Conservation (phyloP, 2,888 invertebrate genomes). For the Tribolium freemani region DNA sequence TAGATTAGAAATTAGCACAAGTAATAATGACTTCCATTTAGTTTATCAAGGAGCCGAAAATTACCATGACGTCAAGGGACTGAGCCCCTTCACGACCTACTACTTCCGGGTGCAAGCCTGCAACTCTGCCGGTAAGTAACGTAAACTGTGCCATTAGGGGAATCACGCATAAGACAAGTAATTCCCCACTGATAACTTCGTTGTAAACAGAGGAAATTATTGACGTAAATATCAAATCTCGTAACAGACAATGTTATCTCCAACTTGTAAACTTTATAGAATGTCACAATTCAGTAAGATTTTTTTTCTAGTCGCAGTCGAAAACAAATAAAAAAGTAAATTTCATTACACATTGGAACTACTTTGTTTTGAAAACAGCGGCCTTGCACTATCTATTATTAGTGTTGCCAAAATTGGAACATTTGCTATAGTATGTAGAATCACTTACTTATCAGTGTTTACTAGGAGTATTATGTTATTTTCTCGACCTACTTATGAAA, state of each 20-base stretch:
- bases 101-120: constrained; percentile 86
- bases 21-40: constrained; percentile 70
- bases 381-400: no score
- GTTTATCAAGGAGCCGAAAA: constrained; percentile 78
- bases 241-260: neutral
- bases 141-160: neutral
- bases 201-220: neutral
- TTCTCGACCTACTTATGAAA: neutral
- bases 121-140: constrained; percentile 81
- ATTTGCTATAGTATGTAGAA: no score
- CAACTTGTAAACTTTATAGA: neutral
- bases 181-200: neutral
- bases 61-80: constrained; percentile 77
- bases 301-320: no score
- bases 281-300: neutral
- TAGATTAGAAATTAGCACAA: constrained; percentile 78
- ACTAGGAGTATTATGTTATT: no score
- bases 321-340: no score
- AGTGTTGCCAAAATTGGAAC: no score
- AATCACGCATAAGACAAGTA: neutral
- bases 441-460: no score
- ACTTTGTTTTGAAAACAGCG: no score
- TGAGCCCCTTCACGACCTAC: constrained; percentile 85
- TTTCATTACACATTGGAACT: no score
- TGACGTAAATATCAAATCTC: neutral